Evolutionary conservation across 2,888 invertebrate genomes (phyloP).

Genomic region (Oscheius myriophilus): DNA sequence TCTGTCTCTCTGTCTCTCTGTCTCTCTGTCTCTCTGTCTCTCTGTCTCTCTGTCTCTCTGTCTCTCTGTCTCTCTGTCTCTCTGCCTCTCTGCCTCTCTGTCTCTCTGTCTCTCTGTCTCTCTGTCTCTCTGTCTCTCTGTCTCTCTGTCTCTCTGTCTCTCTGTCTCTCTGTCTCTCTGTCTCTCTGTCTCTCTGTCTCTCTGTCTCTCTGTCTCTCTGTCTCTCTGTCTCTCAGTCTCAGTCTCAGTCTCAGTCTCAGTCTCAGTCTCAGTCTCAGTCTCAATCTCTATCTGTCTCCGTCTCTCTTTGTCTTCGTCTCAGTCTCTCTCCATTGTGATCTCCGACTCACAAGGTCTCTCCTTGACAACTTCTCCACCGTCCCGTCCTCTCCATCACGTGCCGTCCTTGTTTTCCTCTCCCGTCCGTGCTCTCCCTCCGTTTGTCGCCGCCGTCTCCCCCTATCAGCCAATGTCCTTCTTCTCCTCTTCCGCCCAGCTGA

Average conservation of each 20-base stretch:
- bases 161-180: too few species aligned
- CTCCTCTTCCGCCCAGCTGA: too few species aligned
- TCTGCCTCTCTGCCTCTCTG: too few species aligned
- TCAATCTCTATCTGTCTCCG: not conserved
- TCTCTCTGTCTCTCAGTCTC: not conserved
- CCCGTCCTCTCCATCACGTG: too few species aligned
- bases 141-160: slow-evolving; percentile 1
- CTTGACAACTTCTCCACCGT: not conserved
- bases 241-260: too few species aligned
- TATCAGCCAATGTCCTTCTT: too few species aligned
- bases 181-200: not conserved
- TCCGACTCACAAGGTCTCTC: not conserved
- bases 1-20: slow-evolving; percentile 1
- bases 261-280: too few species aligned
- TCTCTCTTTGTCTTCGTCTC: not conserved
- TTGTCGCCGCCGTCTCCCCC: too few species aligned
- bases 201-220: slow-evolving; percentile 13
- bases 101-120: not conserved
- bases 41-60: not conserved
- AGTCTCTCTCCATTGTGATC: not conserved
- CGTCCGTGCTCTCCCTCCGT: too few species aligned
- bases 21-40: not conserved
- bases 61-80: slow-evolving; percentile 1
- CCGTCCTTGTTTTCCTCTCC: too few species aligned
- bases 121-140: not conserved